Evolutionary conservation across 2,797 vertebrate genomes (phyloP).

Genomic region (Trachurus trachurus): DNA sequence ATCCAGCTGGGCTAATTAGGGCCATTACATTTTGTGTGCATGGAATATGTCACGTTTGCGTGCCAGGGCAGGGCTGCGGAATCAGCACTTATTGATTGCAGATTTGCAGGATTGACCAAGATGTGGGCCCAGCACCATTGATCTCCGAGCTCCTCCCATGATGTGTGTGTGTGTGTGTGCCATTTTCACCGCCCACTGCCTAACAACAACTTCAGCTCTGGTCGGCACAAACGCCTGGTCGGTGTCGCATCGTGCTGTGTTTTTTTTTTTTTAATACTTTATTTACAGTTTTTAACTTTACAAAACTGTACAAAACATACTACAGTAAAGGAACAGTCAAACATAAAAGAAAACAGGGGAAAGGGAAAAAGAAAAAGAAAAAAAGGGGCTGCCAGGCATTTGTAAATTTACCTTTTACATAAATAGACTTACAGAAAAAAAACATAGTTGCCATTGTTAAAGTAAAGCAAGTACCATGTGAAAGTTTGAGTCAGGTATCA

Average conservation of each 20-base stretch:
- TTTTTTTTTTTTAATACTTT: too few species aligned
- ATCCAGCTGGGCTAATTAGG: slow-evolving; percentile 57
- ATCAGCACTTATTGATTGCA: slow-evolving; percentile 72
- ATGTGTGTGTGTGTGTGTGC: background rate
- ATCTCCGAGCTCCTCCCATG: slow-evolving; percentile 31
- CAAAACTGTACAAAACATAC: too few species aligned
- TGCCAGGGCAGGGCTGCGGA: slow-evolving; percentile 44
- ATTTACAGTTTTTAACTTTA: too few species aligned
- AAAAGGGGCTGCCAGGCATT: too few species aligned
- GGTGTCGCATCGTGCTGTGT: background rate
- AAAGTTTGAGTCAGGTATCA: too few species aligned
- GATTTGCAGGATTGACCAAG: slow-evolving; percentile 51
- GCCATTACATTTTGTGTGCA: slow-evolving; percentile 43
- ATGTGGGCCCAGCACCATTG: slow-evolving; percentile 45
- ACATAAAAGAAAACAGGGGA: too few species aligned
- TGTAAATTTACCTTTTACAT: too few species aligned
- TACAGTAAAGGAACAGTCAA: too few species aligned
- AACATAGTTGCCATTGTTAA: too few species aligned
- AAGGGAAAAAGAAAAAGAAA: too few species aligned
- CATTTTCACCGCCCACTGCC: slow-evolving; percentile 34
- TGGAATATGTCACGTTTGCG: slow-evolving; percentile 55
- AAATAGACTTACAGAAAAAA: too few species aligned
- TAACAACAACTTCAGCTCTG: background rate
- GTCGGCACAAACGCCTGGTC: slow-evolving; percentile 9
- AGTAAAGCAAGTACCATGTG: too few species aligned